These are phyloP conservation scores for Luehdorfia chinensis DNA, from an alignment of 1,140 invertebrate genomes.

Conservation along the genomic window DNA sequence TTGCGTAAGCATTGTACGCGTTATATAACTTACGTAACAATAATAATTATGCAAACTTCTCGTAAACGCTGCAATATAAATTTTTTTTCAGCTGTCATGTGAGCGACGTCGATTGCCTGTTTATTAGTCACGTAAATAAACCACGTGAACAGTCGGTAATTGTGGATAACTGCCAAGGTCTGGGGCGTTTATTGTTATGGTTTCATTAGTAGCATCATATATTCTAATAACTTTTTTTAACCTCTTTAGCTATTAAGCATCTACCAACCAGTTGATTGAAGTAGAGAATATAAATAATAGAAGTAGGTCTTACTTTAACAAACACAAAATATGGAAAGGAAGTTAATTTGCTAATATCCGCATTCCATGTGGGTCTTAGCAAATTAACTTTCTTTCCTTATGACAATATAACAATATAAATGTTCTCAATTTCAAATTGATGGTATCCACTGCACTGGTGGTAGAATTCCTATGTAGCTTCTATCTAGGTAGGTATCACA, in stretches of 20 bases:
- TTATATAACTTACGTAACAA: slow-evolving; percentile 32
- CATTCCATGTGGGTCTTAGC: too few relatives aligned
- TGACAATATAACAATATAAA: not conserved
- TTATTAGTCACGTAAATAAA: slow-evolving; percentile 44
- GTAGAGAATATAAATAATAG: not conserved
- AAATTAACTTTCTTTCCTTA: too few relatives aligned
- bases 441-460: too few relatives aligned
- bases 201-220: slow-evolving; percentile 20
- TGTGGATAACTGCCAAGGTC: slow-evolving; percentile 71
- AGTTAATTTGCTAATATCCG: too few relatives aligned
- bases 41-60: slow-evolving; percentile 39
- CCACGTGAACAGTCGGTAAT: slow-evolving; percentile 39
- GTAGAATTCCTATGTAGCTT: too few relatives aligned
- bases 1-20: slow-evolving; percentile 33
- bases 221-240: slow-evolving; percentile 15
- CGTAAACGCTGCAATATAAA: slow-evolving; percentile 27
- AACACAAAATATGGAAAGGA: not conserved
- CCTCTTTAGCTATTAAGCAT: slow-evolving; percentile 7
- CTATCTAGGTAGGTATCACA: too few relatives aligned
- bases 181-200: slow-evolving; percentile 56
- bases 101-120: slow-evolving; percentile 30
- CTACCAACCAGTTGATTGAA: not conserved
- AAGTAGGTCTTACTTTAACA: too few relatives aligned
- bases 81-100: slow-evolving; percentile 42
- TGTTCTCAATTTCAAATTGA: not conserved